Base-by-base conservation (phyloP, 2,113 vertebrate genomes). In the Salvelinus sp. region DNA sequence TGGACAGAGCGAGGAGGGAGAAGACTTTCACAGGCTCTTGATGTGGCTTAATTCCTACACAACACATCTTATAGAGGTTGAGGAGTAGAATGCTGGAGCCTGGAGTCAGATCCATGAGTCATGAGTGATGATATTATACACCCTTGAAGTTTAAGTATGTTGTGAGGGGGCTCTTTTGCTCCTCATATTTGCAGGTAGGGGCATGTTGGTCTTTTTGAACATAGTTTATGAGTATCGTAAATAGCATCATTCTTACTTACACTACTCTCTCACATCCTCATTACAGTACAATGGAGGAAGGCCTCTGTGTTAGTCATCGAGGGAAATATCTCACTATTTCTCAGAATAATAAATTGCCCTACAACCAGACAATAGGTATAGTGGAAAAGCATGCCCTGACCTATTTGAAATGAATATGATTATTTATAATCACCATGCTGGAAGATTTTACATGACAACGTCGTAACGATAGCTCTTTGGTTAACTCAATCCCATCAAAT, bases 391-490 rank as follows among this genome's bases (percentile, higher is more conserved):
- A 85, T 78, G 54, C 63, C 63, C 33, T 81, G 86, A 76, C 82
- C 87, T 79, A 79, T 85, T 86, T 89, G 72, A 73, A 87, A 80
- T 78, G 73, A 82, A 86, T 80, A 88, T 44, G 68, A 48, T 90
- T 85, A 88, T 90, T 88, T 86, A 75, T 89, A 87, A 88, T 88
- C 85, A 80, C 65, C 38, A 54, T 79, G 78, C 74, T 63, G 69
- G 83, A 76, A 69, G 81, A 85, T 84, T 89, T 82, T 83, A 65
- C 80, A 85, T 86, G 86, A 89, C 84, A 70, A 82, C 85, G 80
- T 86, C 83, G 18, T 81, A 14, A 12, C 85, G 84, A 88, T 85
- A 88, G 87, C 80, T 89, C 86, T 85, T 90, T 87, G 89, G 83
- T 65, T 76, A 73, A 79, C 86, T 86, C 83, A 72, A 84, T 86